phyloP scores from a whole-genome alignment of 2,113 vertebrate species.

The Oreochromis tanganicae region DNA sequence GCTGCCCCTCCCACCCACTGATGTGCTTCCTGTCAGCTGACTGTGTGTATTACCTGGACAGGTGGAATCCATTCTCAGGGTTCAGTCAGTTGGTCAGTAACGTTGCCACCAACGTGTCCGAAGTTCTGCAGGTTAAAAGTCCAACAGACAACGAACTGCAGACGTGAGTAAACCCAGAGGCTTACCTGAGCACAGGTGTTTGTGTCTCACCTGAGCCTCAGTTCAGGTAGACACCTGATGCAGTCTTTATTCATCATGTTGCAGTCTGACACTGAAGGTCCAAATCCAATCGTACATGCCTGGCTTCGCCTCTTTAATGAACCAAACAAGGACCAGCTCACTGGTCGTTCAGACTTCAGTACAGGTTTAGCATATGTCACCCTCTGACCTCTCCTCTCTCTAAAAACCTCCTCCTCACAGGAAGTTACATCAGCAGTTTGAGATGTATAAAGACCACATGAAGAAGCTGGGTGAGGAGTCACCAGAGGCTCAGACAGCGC shows the following conservation, averaged over 20 bases:
- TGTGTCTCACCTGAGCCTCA: background rate
- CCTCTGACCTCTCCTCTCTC: background rate
- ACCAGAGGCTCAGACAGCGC: conserved; percentile 74
- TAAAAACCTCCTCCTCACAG: conserved; percentile 62
- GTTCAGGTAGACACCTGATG: background rate
- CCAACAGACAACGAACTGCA: background rate
- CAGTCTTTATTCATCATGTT: background rate
- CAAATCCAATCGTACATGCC: background rate
- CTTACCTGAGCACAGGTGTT: background rate
- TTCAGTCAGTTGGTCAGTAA: conserved; percentile 48
- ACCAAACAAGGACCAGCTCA: background rate
- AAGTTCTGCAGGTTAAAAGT: conserved; percentile 45
- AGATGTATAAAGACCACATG: conserved; percentile 96
- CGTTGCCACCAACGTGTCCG: conserved; percentile 36
- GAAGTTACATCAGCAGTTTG: conserved; percentile 95
- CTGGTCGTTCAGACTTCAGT: background rate
- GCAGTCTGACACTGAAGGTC: background rate
- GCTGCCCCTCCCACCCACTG: background rate
- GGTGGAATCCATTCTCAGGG: conserved; percentile 38
- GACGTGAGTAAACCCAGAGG: conserved; percentile 27
- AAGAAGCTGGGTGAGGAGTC: conserved; percentile 90
- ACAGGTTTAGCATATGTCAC: background rate
- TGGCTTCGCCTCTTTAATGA: background rate
- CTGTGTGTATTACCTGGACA: conserved; percentile 45
- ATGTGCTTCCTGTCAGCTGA: conserved; percentile 22